phyloP scores from a whole-genome alignment of 2,113 vertebrate species.

The Cyanoderma ruficeps region DNA sequence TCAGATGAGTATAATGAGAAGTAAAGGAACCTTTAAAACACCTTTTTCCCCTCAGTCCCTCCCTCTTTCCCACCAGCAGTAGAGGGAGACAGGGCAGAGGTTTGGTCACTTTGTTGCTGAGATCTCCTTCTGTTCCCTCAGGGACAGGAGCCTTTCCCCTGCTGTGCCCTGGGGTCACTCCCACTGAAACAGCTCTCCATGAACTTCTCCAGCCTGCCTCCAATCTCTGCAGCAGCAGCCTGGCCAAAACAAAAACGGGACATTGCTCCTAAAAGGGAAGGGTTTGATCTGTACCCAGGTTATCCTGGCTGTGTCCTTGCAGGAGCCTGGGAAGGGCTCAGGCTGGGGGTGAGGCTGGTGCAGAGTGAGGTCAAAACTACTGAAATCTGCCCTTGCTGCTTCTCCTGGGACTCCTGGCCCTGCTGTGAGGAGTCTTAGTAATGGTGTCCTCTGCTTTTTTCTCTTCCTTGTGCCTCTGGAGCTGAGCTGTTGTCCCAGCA shows the following conservation, averaged over 20 bases:
- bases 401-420: neutral
- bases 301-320: neutral
- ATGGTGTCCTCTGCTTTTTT: too few relatives aligned
- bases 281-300: rapidly evolving
- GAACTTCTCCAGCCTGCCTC: neutral
- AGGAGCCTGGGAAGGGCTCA: neutral
- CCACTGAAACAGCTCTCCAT: neutral
- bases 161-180: neutral
- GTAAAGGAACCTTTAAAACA: neutral
- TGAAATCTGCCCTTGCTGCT: neutral
- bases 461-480: neutral
- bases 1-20: neutral
- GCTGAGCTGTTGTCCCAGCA: neutral
- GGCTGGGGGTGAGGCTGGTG: neutral
- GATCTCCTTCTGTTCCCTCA: neutral
- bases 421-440: neutral
- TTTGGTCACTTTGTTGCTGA: neutral
- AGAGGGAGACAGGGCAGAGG: too few relatives aligned
- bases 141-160: neutral
- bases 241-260: neutral
- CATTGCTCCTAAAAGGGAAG: neutral
- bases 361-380: rapidly evolving
- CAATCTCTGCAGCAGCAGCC: neutral
- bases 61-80: neutral
- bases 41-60: neutral